Percentiles rank a stretch among this genome's conserved stretches.
phyloP scores from a whole-genome alignment of 2,113 vertebrate genomes.

The Myrmophylax atrothorax region DNA sequence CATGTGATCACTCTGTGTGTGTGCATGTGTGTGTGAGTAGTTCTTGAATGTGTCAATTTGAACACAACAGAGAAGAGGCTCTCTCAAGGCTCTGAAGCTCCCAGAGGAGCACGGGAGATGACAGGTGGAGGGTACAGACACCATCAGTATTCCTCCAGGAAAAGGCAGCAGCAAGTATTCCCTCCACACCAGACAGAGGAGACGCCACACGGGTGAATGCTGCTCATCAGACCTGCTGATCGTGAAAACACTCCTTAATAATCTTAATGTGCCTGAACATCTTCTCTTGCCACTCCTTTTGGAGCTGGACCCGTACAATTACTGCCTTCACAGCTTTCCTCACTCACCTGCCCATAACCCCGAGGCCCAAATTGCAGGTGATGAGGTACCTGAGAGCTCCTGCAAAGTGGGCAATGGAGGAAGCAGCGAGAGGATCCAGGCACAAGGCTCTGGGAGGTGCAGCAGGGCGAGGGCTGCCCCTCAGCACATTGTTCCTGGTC shows the following conservation, averaged over 20 bases:
- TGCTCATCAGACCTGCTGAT: not conserved
- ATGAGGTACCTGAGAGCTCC: not conserved
- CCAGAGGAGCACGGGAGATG: not conserved
- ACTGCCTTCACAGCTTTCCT: not conserved
- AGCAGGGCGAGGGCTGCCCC: not conserved
- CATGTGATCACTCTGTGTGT: not conserved
- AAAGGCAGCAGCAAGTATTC: not conserved
- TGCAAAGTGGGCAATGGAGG: accelerated
- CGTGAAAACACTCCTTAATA: not conserved
- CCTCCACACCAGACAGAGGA: not conserved
- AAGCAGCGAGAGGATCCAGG: not conserved
- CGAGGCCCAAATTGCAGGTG: accelerated
- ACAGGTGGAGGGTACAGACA: conserved; percentile 8
- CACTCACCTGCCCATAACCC: not conserved
- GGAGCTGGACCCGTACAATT: not conserved
- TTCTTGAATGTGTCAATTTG: not conserved
- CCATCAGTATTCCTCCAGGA: not conserved
- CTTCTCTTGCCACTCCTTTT: not conserved
- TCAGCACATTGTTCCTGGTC: not conserved
- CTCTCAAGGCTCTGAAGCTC: not conserved
- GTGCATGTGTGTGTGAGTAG: not conserved
- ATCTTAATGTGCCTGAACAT: not conserved
- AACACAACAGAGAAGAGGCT: not conserved
- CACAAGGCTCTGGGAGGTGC: accelerated
- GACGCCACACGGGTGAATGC: not conserved